Evolutionary conservation across 2,797 vertebrate species (phyloP).

Genomic region (Hydrophis major): DNA sequence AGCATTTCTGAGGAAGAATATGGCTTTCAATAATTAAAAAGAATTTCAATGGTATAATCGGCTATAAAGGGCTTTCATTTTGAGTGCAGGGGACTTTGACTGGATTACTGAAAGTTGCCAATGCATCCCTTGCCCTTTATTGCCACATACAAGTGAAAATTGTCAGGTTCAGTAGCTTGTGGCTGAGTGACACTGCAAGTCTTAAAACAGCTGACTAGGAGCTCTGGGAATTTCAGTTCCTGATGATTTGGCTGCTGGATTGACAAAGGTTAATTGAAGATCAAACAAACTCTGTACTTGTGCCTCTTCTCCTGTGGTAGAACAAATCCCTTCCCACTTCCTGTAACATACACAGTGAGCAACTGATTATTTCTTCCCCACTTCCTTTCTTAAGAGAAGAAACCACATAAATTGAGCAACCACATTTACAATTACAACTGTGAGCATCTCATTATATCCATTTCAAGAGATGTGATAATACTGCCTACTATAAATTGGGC

Average conservation of each 20-base stretch:
- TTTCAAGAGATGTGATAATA: background rate
- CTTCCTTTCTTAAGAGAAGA: background rate
- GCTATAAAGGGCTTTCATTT: background rate
- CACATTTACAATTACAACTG: background rate
- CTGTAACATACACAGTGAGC: background rate
- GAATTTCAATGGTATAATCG: background rate
- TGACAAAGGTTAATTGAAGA: background rate
- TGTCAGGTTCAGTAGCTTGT: constrained; percentile 7
- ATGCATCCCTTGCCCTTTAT: constrained; percentile 17
- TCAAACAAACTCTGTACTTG: background rate
- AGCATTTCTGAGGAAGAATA: constrained; percentile 6
- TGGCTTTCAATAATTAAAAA: background rate
- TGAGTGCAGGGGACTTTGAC: background rate
- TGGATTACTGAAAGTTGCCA: background rate
- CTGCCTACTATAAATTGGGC: background rate
- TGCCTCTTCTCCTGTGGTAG: background rate
- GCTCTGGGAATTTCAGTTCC: background rate
- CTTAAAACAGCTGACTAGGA: background rate
- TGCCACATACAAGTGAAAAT: background rate
- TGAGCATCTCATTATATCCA: background rate
- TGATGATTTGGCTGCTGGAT: background rate
- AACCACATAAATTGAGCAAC: background rate
- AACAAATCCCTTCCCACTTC: background rate
- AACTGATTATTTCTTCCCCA: background rate
- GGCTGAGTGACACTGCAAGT: background rate